phyloP scores from a whole-genome alignment of 2,888 invertebrate genomes.

The Pedicia rivosa region DNA sequence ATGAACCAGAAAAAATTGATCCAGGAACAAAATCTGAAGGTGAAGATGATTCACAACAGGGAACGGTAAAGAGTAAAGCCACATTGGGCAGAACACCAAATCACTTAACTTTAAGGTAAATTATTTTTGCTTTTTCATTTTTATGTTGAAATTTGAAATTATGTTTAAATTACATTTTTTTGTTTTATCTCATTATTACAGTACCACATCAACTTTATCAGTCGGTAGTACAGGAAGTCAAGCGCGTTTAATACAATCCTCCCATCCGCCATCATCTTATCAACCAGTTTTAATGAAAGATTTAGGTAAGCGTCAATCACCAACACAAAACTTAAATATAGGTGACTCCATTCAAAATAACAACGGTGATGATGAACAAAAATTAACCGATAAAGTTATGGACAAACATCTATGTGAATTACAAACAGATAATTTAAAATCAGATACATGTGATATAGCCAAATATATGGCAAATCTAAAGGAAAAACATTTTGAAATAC shows the following conservation, averaged over 20 bases:
- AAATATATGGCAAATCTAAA: slow-evolving; percentile 30
- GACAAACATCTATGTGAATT: slow-evolving; percentile 30
- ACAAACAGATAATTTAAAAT: slow-evolving; percentile 25
- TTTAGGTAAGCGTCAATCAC: slow-evolving; percentile 55
- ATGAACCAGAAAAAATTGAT: slow-evolving; percentile 41
- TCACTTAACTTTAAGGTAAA: slow-evolving; percentile 71
- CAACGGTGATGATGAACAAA: slow-evolving; percentile 22
- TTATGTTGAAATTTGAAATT: background rate
- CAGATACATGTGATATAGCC: slow-evolving; percentile 28
- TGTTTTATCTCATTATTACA: slow-evolving; percentile 28
- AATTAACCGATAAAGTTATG: slow-evolving; percentile 25
- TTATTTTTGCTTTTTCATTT: background rate
- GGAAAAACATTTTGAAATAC: slow-evolving; percentile 26
- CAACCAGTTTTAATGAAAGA: slow-evolving; percentile 79
- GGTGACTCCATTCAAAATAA: slow-evolving; percentile 26
- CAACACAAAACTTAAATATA: slow-evolving; percentile 28
- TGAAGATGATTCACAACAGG: slow-evolving; percentile 63
- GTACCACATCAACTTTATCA: slow-evolving; percentile 86
- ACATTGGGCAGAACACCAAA: slow-evolving; percentile 80
- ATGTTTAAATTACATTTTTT: slow-evolving; percentile 1
- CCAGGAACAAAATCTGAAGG: slow-evolving; percentile 75
- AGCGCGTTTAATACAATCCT: slow-evolving; percentile 84
- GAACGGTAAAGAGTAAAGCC: slow-evolving; percentile 44
- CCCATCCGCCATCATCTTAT: slow-evolving; percentile 83
- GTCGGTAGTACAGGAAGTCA: slow-evolving; percentile 89